Base-by-base conservation (phyloP, 2,797 vertebrate genomes). In the Neosilurus hyrtlii region DNA sequence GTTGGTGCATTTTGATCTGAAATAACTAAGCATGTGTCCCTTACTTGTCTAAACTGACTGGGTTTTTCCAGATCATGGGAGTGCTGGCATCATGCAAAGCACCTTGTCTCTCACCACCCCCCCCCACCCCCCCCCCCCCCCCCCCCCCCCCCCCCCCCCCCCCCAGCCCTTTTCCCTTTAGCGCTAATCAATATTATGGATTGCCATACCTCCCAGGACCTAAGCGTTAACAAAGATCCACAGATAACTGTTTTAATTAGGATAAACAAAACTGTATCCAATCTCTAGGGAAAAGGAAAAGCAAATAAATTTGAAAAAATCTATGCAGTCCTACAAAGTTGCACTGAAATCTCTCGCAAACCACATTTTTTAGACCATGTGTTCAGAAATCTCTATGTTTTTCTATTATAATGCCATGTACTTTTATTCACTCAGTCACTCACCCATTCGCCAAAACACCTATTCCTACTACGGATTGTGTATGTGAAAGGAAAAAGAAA, bases 191-290 rank as follows among this genome's bases (percentile, higher is more conserved):
- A 82, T 82, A 84, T 56, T 43, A 84, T 82, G 43, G 86, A 86
- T 77, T 70, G 43, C 52, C 43, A 54, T 49, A 51, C 70, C 49
- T 59, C 78, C 57, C 49, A 81, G 76, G 18, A 54, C 14, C 57
- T 37, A 16, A 59, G 51, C 73, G 30, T 37, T 59, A 59, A 68
- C 37, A 52, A 54, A 85, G 80, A 85, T 83, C 20, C 22, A 14
- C 63, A 52, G 80, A 84, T 82, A 84, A 71, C 57, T 24, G 9
- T 63, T 81, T 81, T 74, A 83, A 81, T 85, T 57, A 83, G 62
- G 37, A 24, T 26, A 37, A 16, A 80, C 15, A 4, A 70, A 73
- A 26, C 51, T 66, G 26, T 57, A 75, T 54, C 24, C 22, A 35
- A 12, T 78, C 76, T 11, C 20, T 77, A 52, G 14, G n/a, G 75